Evolutionary conservation across 2,888 invertebrate genomes (phyloP).

Genomic region (Helicoverpa assulta): DNA sequence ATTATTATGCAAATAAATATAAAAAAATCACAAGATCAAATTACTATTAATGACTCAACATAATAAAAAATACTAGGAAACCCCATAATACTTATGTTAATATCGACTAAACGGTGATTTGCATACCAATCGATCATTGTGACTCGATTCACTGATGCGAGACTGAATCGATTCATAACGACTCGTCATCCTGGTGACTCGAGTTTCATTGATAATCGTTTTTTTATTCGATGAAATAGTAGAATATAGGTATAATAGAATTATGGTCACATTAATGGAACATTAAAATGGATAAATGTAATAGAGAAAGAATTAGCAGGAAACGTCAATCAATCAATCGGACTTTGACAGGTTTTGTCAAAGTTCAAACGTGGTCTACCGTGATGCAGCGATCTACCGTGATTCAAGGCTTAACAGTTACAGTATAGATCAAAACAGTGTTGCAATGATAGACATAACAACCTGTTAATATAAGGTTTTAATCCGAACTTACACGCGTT

Average conservation of each 20-base stretch:
- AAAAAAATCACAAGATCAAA: not conserved
- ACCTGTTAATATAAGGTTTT: too few relatives aligned
- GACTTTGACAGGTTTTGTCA: not conserved
- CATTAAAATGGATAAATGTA: constrained; percentile 1
- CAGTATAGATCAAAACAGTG: too few relatives aligned
- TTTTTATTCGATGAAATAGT: constrained; percentile 19
- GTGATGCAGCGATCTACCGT: too few relatives aligned
- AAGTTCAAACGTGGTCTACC: not conserved
- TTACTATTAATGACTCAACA: constrained; percentile 18
- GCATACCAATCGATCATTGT: constrained; percentile 73
- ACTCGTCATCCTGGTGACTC: constrained; percentile 34
- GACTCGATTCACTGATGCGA: constrained; percentile 61
- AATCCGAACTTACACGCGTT: too few relatives aligned
- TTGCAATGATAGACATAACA: too few relatives aligned
- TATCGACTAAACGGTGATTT: constrained; percentile 60
- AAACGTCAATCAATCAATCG: not conserved
- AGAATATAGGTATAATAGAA: constrained; percentile 27
- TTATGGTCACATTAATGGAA: constrained; percentile 28
- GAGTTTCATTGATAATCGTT: constrained; percentile 34
- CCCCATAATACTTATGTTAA: constrained; percentile 60
- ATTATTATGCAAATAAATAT: not conserved
- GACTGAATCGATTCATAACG: constrained; percentile 62
- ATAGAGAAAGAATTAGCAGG: not conserved
- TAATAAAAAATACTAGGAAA: constrained; percentile 19
- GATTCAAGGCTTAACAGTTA: too few relatives aligned